Evolutionary conservation across 1,140 invertebrate species (phyloP), one percentile per base, ranked within the genome.

Genomic region (Bilobella aurantiaca): DNA sequence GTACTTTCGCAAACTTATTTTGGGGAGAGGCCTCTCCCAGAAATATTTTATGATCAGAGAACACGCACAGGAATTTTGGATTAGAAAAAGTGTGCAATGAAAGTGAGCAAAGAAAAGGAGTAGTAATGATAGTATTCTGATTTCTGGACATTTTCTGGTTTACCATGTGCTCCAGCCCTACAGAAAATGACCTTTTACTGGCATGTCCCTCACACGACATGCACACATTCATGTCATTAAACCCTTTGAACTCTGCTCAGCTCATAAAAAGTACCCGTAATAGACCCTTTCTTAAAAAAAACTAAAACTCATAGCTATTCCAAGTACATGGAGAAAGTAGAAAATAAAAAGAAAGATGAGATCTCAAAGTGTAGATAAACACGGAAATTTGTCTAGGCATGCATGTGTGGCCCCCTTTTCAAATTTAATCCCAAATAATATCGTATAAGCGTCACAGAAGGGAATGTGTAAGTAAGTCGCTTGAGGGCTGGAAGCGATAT

Each of bases 71-170:
- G 49, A 53, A 53, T 53, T 8, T 53, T 12, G 49, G 12, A 16
- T 12, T 14, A 42, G 34, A 18, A 42, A 42, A 42, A 42, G 34
- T 53, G 3, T 12, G 8, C 49, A 53, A 5, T 53, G 49, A 23
- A 16, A 12, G 49, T 53, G 49, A 53, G 49, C 49, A 14, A 23
- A 5, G 49, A 18, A 12, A 42, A 42, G 18, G 34, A 18, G 49
- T 8, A 53, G 49, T 53, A 53, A 53, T 53, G 49, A 53, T 53
- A 53, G 49, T 53, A 53, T 53, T 53, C 49, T 53, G 49, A 53
- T 53, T 53, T 53, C 25, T 14, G 34, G 34, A 42, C 34, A 42
- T 42, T 42, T 12, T 42, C 34, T 42, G 8, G 34, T 8, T 42
- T 8, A 18, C 18, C 34, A 18, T 42, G 8, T 42, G 34, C 34